Base-by-base conservation (phyloP, 2,113 vertebrate species). In the Phylloscopus trochiloides region DNA sequence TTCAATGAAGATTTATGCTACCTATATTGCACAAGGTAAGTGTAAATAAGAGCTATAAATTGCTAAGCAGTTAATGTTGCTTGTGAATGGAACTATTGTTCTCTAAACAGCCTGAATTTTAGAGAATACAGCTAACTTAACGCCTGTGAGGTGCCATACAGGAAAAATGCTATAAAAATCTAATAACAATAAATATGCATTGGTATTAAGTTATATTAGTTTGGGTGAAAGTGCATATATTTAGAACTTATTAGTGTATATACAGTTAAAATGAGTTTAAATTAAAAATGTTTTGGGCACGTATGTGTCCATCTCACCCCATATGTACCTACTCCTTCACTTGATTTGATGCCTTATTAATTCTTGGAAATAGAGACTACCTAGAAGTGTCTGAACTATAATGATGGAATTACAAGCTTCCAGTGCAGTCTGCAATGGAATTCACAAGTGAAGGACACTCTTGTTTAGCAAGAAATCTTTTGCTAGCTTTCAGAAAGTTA, bases 41-140 rank as follows among this genome's bases (percentile, higher is more conserved):
- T 94, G 71, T 96, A 97, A 97, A 98, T 81, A 97, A 96, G 67
- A 29, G 21, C 65, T 87, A 96, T 98, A 97, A 97, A 97, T 98
- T 97, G 70, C 73, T 97, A 93, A 96, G 84, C 61, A 2, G 50
- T 72, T 97, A 94, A 83, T 91, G 68, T 88, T 54, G 32, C 68
- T 78, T 70, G 36, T 97, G 96, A 98, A 97, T 97, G 75, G 77
- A 85, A 55, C 75, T 55, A 96, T 96, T 97, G 96, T 97, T 97
- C 95, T 94, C 58, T 92, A 80, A 96, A 95, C 58, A 74, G 67
- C 47, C 70, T 78, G 38, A 95, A 95, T 97, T 95, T 95, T 91
- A 85, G 45, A 76, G 79, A 96, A 88, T 70, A 86, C 45, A 90
- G 19, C 47, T 50, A 95, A 68, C 86, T 72, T 96, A 97, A 96